Conservation (phyloP, 2,113 vertebrate species). For the Pelecanus crispus region DNA sequence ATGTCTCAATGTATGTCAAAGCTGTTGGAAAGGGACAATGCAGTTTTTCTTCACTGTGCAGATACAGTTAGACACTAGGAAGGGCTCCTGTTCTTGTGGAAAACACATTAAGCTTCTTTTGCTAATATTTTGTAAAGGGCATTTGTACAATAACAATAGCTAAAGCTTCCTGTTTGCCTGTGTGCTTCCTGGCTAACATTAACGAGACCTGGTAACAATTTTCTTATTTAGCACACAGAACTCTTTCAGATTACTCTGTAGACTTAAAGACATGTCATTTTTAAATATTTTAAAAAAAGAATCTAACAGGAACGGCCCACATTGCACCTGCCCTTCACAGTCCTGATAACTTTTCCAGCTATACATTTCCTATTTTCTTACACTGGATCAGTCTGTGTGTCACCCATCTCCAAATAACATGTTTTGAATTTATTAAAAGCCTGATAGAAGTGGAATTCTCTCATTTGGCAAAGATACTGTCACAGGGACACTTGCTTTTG, state of each 20-base stretch:
- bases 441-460: slow-evolving; percentile 13
- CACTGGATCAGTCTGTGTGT: neutral
- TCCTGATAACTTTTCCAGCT: neutral
- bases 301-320: neutral
- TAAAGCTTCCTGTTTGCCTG: slow-evolving; percentile 68
- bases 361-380: slow-evolving; percentile 7
- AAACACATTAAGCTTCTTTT: slow-evolving; percentile 52
- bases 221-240: slow-evolving; percentile 58
- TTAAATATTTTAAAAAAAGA: neutral
- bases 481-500: slow-evolving; percentile 26
- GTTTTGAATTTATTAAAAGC: slow-evolving; percentile 40
- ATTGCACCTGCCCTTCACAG: slow-evolving; percentile 35
- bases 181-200: slow-evolving; percentile 56
- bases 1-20: neutral
- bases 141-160: slow-evolving; percentile 66
- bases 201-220: slow-evolving; percentile 61
- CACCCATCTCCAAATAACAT: slow-evolving; percentile 25
- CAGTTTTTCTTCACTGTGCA: slow-evolving; percentile 2
- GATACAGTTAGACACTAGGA: slow-evolving; percentile 44
- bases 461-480: slow-evolving; percentile 1
- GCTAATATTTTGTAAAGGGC: slow-evolving; percentile 65
- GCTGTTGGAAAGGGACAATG: neutral
- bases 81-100: slow-evolving; percentile 60
- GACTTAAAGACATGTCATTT: neutral
- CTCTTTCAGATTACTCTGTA: slow-evolving; percentile 38